Evolutionary conservation across 2,888 invertebrate genomes (phyloP).

Genomic region (Papilio protenor): DNA sequence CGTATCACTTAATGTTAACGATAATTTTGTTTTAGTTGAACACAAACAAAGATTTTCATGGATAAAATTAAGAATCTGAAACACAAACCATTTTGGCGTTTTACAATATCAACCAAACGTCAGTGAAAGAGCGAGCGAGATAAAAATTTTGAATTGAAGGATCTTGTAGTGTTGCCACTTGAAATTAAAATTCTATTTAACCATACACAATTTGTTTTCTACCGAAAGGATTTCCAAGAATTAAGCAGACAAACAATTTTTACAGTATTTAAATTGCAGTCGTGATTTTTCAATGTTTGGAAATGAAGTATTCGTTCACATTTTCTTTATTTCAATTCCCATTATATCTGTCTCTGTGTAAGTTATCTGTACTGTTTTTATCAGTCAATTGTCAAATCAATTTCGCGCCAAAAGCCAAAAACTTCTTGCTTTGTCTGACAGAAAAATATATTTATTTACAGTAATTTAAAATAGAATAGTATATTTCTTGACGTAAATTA

Average conservation of each 20-base stretch:
- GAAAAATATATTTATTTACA: conserved; percentile 14
- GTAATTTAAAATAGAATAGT: not conserved
- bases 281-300: not conserved
- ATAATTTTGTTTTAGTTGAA: conserved; percentile 43
- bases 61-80: conserved; percentile 60
- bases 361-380: not conserved
- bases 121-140: conserved; percentile 62
- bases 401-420: conserved; percentile 40
- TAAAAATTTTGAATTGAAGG: conserved; percentile 25
- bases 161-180: conserved; percentile 28
- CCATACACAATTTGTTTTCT: not conserved
- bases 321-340: not conserved
- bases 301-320: not conserved
- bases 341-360: not conserved
- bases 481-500: not conserved
- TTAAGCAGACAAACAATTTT: not conserved
- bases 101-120: conserved; percentile 68
- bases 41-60: conserved; percentile 57
- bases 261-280: not conserved
- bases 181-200: not conserved
- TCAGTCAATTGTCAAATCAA: not conserved
- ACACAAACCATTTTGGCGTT: conserved; percentile 79
- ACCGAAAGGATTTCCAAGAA: not conserved
- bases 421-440: not conserved
- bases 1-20: not conserved